Evolutionary conservation across 92 coral and sea anemone species (phyloP), one percentile per base, ranked within the genome.

Genomic region (Plumapathes pennacea): DNA sequence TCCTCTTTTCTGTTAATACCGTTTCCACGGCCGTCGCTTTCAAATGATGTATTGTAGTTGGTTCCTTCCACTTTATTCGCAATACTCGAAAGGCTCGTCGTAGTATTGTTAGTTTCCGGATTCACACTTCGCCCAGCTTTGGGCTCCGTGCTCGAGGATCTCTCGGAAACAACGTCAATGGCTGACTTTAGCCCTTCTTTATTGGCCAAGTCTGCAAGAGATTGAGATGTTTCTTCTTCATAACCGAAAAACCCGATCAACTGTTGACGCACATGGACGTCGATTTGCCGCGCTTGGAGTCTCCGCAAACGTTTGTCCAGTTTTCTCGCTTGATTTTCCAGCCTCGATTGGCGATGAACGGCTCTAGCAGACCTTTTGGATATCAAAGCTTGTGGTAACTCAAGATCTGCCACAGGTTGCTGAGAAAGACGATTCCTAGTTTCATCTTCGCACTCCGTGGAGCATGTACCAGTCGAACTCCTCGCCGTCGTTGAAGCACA

Each of bases 271-370:
- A 94, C 99, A 84, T 94, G 99, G 86, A 88, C 82, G 62, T 82
- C 92, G 46, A 94, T 79, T 86, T 94, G 99, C 90, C 99, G 96
- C 94, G 96, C 77, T 83, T 94, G 99, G 67, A 94, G 76, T 77
- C 88, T 74, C 57, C 99, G 99, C 83, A 94, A 85, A 80, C 96
- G 90, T 83, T 88, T 89, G 79, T 94, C 99, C 39, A 94, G 77
- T 61, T 77, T 84, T 49, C 74, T 82, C 63, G 90, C 94, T 68
- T 94, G 96, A 71, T 72, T 57, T 56, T 77, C 84, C 39, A 94
- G 80, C 26, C 90, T 83, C 23, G 88, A 72, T 61, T 88, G 94
- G 28, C 79, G 84, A 57, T 79, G 82, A 76, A 67, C 67, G 24
- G 89, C 60, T 60, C 76, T 83, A 38, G 68, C 47, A 10, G 85